Evolutionary conservation across 2,113 vertebrate species (phyloP).

Genomic region (Steatornis caripensis): DNA sequence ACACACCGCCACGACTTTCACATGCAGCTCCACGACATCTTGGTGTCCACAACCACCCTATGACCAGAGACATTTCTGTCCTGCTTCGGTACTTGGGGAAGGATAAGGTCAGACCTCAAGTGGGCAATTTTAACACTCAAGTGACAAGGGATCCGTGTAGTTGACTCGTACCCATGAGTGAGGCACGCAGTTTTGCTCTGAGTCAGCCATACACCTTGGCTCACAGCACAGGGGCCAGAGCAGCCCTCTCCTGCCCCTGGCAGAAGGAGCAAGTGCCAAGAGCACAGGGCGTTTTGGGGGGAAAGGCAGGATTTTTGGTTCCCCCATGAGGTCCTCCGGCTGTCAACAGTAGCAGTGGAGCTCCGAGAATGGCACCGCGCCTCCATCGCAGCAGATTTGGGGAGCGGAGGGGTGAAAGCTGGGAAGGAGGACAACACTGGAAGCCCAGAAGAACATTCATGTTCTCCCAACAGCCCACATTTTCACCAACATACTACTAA

Average conservation of each 20-base stretch:
- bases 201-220: accelerated
- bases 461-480: background rate
- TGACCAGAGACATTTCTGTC: background rate
- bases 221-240: background rate
- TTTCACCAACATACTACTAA: background rate
- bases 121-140: background rate
- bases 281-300: background rate
- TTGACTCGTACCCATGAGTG: accelerated
- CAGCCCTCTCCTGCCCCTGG: background rate
- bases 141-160: background rate
- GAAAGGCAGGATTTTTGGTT: background rate
- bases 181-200: accelerated
- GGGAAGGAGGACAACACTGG: background rate
- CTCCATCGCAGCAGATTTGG: background rate
- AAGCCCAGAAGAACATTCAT: background rate
- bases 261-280: background rate
- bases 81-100: background rate
- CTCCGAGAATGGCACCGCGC: background rate
- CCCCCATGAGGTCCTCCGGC: background rate
- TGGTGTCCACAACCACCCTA: background rate
- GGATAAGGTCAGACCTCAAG: background rate
- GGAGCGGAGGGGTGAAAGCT: background rate
- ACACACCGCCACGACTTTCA: accelerated
- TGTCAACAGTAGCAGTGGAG: background rate
- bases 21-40: background rate